Base-by-base conservation (phyloP, 2,113 vertebrate genomes). In the Peromyscus californicus region DNA sequence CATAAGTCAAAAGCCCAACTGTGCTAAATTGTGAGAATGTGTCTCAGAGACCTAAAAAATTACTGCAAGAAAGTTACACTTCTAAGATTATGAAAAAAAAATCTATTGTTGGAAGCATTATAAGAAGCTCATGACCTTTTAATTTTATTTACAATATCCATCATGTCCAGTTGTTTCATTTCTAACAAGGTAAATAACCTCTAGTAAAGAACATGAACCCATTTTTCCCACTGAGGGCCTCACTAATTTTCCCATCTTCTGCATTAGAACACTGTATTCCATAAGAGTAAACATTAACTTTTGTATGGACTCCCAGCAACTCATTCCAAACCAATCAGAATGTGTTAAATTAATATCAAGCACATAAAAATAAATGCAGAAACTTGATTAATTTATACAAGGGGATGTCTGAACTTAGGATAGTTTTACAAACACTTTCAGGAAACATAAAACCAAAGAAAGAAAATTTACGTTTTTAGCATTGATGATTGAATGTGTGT, bases 101-200 rank as follows among this genome's bases (percentile, higher is more conserved):
- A 70, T 59, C 24, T 51, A 67, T 72, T 86, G 21, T n/a, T 67
- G 13, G 4, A 69, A 91, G 63, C 13, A 59, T 65, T 67, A 36
- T 70, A 90, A 89, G 19, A 89, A 61, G 7, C n/a, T 51, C 19
- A 59, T 1, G 42, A 31, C 2, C 21, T 83, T 86, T 57, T 22
- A 10, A 89, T 61, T 82, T 89, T 93, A 87, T 29, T 85, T 96
- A 6, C 93, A 94, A 89, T 45, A 67, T 45, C 2, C 75, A 26
- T 87, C 69, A 84, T 61, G 79, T 29, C 16, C 19, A 90, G 5
- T 80, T 84, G 5, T 70, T 63, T 94, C 69, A 22, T 70, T 54
- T 59, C 8, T 84, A 74, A 2, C 2, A 69, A 17, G 1, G 26
- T 7, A 88, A 95, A 94, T 51, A 63, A 61, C 8, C 31, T 2